These are phyloP conservation scores for Hypomecis atomaria DNA, from an alignment of 2,888 invertebrate species.

Conservation along the genomic window DNA sequence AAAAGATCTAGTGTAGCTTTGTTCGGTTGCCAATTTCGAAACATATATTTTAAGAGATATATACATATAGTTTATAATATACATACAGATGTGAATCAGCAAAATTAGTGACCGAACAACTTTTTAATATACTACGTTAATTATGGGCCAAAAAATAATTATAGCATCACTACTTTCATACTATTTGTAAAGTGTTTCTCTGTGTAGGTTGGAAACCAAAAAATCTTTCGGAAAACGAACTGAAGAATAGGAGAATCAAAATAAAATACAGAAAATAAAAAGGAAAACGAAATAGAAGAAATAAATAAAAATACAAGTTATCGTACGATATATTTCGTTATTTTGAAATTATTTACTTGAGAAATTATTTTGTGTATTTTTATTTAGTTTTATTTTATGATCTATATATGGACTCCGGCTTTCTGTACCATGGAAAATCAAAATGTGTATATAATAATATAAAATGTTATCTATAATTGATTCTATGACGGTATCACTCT, in stretches of 20 bases:
- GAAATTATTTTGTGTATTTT: conserved; percentile 49
- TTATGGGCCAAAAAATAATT: conserved; percentile 75
- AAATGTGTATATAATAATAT: conserved; percentile 60
- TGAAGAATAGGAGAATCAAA: conserved; percentile 76
- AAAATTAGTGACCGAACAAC: conserved; percentile 77
- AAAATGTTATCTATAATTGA: conserved; percentile 63
- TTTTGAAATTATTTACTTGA: conserved; percentile 44
- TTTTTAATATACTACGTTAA: conserved; percentile 67
- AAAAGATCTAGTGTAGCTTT: conserved; percentile 60
- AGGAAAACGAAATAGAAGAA: conserved; percentile 54
- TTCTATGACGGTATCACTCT: conserved; percentile 60
- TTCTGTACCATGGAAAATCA: conserved; percentile 64
- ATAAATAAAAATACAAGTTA: conserved; percentile 50
- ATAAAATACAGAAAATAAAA: conserved; percentile 60
- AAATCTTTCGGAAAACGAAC: conserved; percentile 62
- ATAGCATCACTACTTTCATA: conserved; percentile 72
- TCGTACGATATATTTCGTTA: conserved; percentile 53
- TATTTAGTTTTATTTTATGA: conserved; percentile 44
- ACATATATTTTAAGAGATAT: background rate
- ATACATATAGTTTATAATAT: conserved; percentile 16
- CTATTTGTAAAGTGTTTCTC: conserved; percentile 82
- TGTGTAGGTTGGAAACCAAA: conserved; percentile 79
- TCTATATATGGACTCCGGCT: conserved; percentile 65
- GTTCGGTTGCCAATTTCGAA: conserved; percentile 70
- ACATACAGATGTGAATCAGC: conserved; percentile 16